Percentiles rank a stretch among this genome's conserved stretches.
phyloP scores from a whole-genome alignment of 1,140 invertebrate genomes.

The Solenopsis fugax region DNA sequence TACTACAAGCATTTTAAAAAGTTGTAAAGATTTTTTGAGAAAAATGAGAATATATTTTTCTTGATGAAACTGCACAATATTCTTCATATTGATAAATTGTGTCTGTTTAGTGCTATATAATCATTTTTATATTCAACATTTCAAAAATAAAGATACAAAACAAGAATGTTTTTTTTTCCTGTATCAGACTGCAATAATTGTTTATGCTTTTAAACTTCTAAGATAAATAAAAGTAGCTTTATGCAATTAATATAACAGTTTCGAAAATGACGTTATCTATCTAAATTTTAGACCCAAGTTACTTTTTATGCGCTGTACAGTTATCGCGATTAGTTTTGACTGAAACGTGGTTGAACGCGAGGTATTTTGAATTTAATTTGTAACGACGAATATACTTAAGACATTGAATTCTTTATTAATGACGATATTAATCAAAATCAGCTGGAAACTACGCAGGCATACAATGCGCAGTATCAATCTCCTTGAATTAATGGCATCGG shows the following conservation, averaged over 20 bases:
- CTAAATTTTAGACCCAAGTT: too few species aligned
- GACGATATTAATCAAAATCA: slow-evolving; percentile 49
- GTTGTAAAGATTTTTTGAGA: too few species aligned
- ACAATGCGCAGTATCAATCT: slow-evolving; percentile 32
- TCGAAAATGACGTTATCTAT: background rate
- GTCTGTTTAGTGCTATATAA: too few species aligned
- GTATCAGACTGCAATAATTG: background rate
- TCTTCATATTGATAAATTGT: too few species aligned
- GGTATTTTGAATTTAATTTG: slow-evolving; percentile 23
- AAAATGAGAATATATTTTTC: too few species aligned
- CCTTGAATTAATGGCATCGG: slow-evolving; percentile 34
- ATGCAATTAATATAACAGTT: background rate
- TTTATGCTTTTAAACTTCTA: background rate
- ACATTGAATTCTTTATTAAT: slow-evolving; percentile 41
- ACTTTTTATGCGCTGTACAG: background rate
- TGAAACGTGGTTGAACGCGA: background rate
- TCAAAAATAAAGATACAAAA: too few species aligned
- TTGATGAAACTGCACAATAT: too few species aligned
- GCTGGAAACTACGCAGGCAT: slow-evolving; percentile 20
- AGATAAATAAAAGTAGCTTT: too few species aligned
- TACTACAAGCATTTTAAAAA: too few species aligned
- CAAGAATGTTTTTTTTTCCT: too few species aligned
- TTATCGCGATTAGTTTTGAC: background rate
- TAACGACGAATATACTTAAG: slow-evolving; percentile 41
- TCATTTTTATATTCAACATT: too few species aligned